Percentiles rank a stretch among this genome's conserved stretches.
These are phyloP conservation scores for Brachyhypopomus occidentalis DNA, from an alignment of 2,113 vertebrate species.

Conservation along the genomic window DNA sequence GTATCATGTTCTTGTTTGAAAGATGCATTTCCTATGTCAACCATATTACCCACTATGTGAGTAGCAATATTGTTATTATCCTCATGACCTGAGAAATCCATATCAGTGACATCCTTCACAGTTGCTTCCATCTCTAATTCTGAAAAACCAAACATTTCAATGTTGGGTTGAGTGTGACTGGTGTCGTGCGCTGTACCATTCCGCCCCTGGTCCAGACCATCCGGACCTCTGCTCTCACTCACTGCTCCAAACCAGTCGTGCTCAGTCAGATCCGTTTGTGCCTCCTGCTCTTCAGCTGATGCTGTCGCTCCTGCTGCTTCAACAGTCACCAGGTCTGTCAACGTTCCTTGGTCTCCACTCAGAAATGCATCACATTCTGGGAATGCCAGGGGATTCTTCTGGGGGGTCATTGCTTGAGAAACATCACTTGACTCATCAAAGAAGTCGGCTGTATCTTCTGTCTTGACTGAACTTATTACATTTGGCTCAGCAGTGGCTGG, in stretches of 20 bases:
- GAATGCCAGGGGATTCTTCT: not conserved
- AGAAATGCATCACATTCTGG: not conserved
- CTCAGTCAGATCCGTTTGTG: slow-evolving; percentile 18
- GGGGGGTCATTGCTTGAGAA: not conserved
- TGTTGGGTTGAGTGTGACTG: not conserved
- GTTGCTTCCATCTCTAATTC: slow-evolving; percentile 31
- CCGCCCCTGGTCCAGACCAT: not conserved
- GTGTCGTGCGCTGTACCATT: not conserved
- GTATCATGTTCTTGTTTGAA: slow-evolving; percentile 18
- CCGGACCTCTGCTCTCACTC: not conserved
- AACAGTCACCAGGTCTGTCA: slow-evolving; percentile 4
- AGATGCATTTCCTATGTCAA: slow-evolving; percentile 33
- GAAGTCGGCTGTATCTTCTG: not conserved
- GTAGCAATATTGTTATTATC: not conserved
- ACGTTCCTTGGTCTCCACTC: not conserved
- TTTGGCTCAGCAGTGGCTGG: not conserved
- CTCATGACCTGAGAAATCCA: not conserved
- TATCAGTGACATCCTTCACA: not conserved
- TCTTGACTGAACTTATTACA: not conserved
- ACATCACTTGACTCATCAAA: not conserved
- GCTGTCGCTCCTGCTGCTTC: not conserved
- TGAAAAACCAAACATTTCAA: slow-evolving; percentile 23
- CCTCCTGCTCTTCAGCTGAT: not conserved
- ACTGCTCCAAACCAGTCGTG: slow-evolving; percentile 4
- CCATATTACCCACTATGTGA: slow-evolving; percentile 14